A percentile compares a stretch with the other conserved stretches of the same genome.
These are phyloP conservation scores for Nudaria mundana DNA, from an alignment of 2,888 invertebrate genomes.

Conservation along the genomic window DNA sequence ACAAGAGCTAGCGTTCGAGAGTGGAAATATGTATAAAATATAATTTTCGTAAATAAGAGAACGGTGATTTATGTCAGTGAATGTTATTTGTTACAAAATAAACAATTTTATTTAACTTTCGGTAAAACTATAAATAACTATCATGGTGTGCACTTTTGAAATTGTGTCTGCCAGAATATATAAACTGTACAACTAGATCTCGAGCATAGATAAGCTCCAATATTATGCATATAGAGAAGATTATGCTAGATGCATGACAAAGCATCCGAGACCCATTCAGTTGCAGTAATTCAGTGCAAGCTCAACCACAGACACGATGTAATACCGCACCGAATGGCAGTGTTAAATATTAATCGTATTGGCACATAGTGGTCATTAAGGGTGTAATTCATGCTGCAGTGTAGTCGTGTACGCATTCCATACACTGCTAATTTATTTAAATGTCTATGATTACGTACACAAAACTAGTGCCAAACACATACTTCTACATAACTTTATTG, in stretches of 20 bases:
- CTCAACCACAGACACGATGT: constrained; percentile 66
- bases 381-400: constrained; percentile 57
- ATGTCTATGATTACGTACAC: constrained; percentile 34
- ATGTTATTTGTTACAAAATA: no score
- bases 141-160: no score
- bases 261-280: constrained; percentile 58
- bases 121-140: no score
- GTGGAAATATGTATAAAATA: no score
- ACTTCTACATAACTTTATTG: background rate
- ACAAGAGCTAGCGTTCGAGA: no score
- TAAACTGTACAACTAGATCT: no score
- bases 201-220: no score
- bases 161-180: no score
- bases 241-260: constrained; percentile 43
- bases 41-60: no score
- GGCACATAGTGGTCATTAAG: constrained; percentile 69
- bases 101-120: no score
- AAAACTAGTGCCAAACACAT: no score
- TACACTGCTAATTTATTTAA: constrained; percentile 54
- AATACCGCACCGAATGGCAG: constrained; percentile 68
- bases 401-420: constrained; percentile 48
- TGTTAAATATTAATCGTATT: constrained; percentile 77
- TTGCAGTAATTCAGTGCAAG: constrained; percentile 69
- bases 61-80: background rate
- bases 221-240: no score